These are phyloP conservation scores for Ametastegia equiseti DNA, from an alignment of 2,888 invertebrate genomes.

Conservation along the genomic window DNA sequence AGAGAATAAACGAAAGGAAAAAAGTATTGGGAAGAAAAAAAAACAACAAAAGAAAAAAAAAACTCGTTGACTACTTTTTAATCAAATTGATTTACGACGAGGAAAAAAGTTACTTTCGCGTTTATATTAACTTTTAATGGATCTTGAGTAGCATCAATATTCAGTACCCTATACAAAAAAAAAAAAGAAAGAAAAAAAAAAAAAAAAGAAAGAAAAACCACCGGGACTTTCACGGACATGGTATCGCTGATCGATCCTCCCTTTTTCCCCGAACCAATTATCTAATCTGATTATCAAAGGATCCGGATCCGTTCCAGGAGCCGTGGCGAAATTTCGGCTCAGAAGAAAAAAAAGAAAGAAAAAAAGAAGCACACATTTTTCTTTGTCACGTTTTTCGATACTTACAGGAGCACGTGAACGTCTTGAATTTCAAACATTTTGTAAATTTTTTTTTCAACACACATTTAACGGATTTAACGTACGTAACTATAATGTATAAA, in stretches of 20 bases:
- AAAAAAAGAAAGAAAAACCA: neutral
- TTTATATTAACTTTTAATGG: conserved; percentile 42
- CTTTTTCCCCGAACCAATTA: conserved; percentile 33
- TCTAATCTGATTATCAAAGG: conserved; percentile 20
- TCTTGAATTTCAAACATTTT: neutral
- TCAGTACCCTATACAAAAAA: conserved; percentile 11
- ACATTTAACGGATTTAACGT: neutral
- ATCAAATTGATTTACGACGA: conserved; percentile 40
- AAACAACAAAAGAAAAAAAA: neutral
- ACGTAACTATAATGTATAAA: neutral
- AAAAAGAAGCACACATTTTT: too few species aligned
- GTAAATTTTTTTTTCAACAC: neutral
- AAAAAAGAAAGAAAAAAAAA: neutral
- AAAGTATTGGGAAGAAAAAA: neutral
- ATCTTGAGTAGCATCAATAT: conserved; percentile 38
- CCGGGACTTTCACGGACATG: conserved; percentile 22
- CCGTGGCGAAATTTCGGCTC: neutral
- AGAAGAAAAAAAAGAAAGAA: too few species aligned
- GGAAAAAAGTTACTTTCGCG: conserved; percentile 21
- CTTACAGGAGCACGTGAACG: neutral
- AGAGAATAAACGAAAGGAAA: neutral
- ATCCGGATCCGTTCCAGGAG: neutral
- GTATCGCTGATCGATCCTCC: conserved; percentile 13
- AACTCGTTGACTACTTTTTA: conserved; percentile 37
- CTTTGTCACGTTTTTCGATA: neutral